phyloP scores from a whole-genome alignment of 2,113 vertebrate species.

The Megaleporinus macrocephalus region DNA sequence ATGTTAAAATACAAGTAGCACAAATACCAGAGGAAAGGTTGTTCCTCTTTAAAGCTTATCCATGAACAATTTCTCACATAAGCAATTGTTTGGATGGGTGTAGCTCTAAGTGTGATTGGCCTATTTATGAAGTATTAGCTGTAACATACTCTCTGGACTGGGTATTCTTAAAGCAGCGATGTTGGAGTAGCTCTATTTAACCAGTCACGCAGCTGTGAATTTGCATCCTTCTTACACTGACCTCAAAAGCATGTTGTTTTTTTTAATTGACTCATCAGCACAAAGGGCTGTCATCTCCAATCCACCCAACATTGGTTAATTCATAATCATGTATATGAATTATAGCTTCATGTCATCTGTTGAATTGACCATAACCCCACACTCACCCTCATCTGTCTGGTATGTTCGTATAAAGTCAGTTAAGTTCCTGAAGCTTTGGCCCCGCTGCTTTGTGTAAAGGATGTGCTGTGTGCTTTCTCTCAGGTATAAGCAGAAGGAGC shows the following conservation, averaged over 20 bases:
- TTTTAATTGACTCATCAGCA: conserved; percentile 11
- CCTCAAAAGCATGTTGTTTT: conserved; percentile 43
- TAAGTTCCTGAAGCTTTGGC: not conserved
- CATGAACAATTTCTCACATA: not conserved
- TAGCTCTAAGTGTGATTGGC: not conserved
- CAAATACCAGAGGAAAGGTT: no score
- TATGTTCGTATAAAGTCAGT: conserved; percentile 4
- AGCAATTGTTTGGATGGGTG: not conserved
- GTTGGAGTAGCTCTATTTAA: not conserved
- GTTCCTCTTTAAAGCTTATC: not conserved
- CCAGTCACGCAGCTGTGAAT: not conserved
- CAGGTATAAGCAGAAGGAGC: conserved; percentile 88
- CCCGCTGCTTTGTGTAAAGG: not conserved
- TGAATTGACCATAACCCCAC: conserved; percentile 10
- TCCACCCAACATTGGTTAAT: not conserved
- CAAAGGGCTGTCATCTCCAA: not conserved
- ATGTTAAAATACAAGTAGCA: no score
- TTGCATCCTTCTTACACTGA: not conserved
- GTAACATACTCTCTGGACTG: not conserved
- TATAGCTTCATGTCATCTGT: not conserved
- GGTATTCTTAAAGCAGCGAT: not conserved
- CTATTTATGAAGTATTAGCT: not conserved
- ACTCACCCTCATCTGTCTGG: not conserved
- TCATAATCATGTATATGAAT: conserved; percentile 1
- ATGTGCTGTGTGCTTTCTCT: conserved; percentile 56